Evolutionary conservation across 2,888 invertebrate genomes (phyloP).

Genomic region (Hirtodrosophila duncani): DNA sequence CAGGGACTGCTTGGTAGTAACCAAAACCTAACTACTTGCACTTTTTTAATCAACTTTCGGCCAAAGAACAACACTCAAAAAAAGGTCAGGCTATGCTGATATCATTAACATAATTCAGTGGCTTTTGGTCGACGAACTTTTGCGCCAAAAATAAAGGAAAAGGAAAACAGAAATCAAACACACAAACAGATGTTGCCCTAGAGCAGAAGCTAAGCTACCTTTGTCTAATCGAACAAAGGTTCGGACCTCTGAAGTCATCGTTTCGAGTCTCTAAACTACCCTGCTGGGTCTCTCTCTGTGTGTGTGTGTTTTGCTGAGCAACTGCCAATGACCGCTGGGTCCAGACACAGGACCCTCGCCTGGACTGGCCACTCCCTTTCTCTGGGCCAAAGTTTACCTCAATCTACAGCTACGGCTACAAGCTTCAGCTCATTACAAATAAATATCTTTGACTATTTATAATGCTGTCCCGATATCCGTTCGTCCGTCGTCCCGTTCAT

Average conservation of each 20-base stretch:
- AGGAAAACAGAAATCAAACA: constrained; percentile 12
- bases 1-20: background rate
- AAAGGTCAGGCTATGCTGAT: constrained; percentile 26
- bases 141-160: constrained; percentile 47
- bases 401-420: constrained; percentile 8
- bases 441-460: constrained; percentile 67
- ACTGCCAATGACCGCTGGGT: constrained; percentile 38
- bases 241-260: constrained; percentile 12
- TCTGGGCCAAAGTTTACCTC: constrained; percentile 24
- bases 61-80: background rate
- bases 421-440: constrained; percentile 62
- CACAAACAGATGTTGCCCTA: constrained; percentile 39
- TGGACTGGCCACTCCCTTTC: constrained; percentile 17
- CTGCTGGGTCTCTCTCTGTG: constrained; percentile 35
- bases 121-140: constrained; percentile 52
- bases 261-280: constrained; percentile 45
- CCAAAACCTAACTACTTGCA: too few relatives aligned
- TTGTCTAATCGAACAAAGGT: constrained; percentile 52
- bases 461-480: constrained; percentile 42
- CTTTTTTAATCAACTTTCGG: constrained; percentile 58
- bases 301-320: too few relatives aligned
- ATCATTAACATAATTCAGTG: constrained; percentile 52
- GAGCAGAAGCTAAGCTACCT: too few relatives aligned
- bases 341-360: constrained; percentile 5
- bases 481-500: constrained; percentile 8